Evolutionary conservation across 2,888 invertebrate species (phyloP).

Genomic region (Pardosa pseudoannulata): DNA sequence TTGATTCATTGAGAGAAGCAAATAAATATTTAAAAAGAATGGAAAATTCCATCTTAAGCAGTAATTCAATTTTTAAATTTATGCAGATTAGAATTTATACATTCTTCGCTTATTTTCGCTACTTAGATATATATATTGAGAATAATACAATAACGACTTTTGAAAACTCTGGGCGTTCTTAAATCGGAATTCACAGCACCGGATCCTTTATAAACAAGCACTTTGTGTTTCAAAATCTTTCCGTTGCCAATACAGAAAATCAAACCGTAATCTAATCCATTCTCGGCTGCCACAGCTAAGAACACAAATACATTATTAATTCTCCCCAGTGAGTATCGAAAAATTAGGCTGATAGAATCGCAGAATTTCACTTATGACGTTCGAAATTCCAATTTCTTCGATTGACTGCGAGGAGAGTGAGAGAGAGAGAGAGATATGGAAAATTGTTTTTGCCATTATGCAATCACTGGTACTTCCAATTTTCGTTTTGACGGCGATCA

Average conservation of each 20-base stretch:
- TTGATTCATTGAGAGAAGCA: conserved; percentile 1
- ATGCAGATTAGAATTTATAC: conserved; percentile 7
- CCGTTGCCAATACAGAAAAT: conserved; percentile 10
- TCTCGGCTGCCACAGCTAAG: conserved; percentile 12
- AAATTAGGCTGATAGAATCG: conserved; percentile 11
- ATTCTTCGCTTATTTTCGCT: conserved; percentile 12
- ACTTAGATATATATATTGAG: conserved; percentile 1
- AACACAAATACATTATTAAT: conserved; percentile 17
- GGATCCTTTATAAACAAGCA: conserved; percentile 6
- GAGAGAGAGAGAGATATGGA: conserved; percentile 13
- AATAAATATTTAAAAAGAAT: conserved; percentile 7
- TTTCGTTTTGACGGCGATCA: conserved; percentile 17
- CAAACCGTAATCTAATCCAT: conserved; percentile 7
- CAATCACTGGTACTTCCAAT: conserved; percentile 12
- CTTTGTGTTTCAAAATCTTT: conserved; percentile 17
- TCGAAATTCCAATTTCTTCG: conserved; percentile 17
- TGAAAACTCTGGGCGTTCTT: background rate
- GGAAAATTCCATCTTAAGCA: background rate
- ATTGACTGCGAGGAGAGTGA: background rate
- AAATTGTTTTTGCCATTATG: conserved; percentile 19
- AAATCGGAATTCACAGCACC: background rate
- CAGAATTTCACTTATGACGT: conserved; percentile 13
- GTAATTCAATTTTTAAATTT: conserved; percentile 6
- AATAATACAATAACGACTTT: conserved; percentile 8
- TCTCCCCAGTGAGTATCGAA: conserved; percentile 19